Percentiles rank a stretch among this genome's conserved stretches.
Conservation (phyloP, 2,888 invertebrate genomes). For the Sphinx pinastri region DNA sequence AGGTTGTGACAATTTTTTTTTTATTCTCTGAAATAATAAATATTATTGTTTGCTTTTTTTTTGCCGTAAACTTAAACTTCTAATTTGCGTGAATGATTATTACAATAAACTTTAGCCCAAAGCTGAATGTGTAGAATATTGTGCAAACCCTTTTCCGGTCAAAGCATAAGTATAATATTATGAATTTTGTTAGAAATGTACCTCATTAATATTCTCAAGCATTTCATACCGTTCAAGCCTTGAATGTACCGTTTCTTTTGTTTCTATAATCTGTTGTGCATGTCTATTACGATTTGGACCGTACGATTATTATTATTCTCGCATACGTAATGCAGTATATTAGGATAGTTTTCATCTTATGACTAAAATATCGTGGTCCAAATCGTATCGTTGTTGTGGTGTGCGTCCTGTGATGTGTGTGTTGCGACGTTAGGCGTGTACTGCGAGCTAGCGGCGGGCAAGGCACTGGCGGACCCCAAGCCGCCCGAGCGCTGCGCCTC, state of each 20-base stretch:
- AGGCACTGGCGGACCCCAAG: conserved; percentile 71
- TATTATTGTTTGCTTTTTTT: not conserved
- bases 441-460: conserved; percentile 79
- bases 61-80: not conserved
- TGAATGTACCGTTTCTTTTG: conserved; percentile 1
- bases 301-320: not conserved
- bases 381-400: not conserved
- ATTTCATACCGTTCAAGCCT: not conserved
- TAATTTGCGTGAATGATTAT: not conserved
- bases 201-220: not conserved
- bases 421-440: conserved; percentile 62
- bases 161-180: not conserved
- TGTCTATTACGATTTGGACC: conserved; percentile 1
- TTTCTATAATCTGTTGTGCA: not conserved
- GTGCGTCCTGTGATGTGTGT: conserved; percentile 57
- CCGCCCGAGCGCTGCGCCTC: conserved; percentile 76
- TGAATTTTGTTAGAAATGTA: no score
- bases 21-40: not conserved
- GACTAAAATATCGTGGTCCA: not conserved
- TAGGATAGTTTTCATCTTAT: not conserved
- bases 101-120: not conserved
- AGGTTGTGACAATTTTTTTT: no score
- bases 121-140: not conserved
- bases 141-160: not conserved
- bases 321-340: no score